Evolutionary conservation across 2,797 vertebrate species (phyloP).

Genomic region (Sphenopsis melanotis): DNA sequence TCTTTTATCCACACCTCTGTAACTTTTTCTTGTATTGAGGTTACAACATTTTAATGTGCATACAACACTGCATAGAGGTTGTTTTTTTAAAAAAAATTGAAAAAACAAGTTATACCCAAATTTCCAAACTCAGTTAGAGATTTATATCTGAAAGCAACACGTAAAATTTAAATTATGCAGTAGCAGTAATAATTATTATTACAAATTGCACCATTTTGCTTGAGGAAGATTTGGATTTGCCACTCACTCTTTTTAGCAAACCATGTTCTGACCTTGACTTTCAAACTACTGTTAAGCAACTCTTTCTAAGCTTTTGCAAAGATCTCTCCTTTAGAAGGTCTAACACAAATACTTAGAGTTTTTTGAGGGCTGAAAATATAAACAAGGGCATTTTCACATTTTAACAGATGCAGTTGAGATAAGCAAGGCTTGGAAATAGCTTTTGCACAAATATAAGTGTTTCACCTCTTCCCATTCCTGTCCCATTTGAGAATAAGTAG

Average conservation of each 20-base stretch:
- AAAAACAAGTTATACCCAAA: not conserved
- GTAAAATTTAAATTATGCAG: not conserved
- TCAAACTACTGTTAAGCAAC: not conserved
- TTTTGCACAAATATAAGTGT: not conserved
- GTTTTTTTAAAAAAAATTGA: rapidly evolving
- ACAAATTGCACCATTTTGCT: not conserved
- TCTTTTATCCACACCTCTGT: not conserved
- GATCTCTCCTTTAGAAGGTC: not conserved
- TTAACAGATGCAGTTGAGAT: not conserved
- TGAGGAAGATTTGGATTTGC: not conserved
- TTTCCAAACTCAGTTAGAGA: not conserved
- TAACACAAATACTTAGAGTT: not conserved
- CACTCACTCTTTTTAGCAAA: not conserved
- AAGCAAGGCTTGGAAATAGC: not conserved
- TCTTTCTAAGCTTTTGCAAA: not conserved
- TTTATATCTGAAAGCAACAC: not conserved
- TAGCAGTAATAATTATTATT: not conserved
- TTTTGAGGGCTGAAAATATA: not conserved
- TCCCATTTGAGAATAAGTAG: not conserved
- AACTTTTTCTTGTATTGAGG: not conserved
- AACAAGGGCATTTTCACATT: not conserved
- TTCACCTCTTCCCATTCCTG: not conserved
- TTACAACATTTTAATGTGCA: not conserved
- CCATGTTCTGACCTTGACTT: not conserved
- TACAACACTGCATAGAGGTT: not conserved